These are phyloP conservation scores for Clostera curtula DNA, from an alignment of 2,888 invertebrate species.

Conservation along the genomic window DNA sequence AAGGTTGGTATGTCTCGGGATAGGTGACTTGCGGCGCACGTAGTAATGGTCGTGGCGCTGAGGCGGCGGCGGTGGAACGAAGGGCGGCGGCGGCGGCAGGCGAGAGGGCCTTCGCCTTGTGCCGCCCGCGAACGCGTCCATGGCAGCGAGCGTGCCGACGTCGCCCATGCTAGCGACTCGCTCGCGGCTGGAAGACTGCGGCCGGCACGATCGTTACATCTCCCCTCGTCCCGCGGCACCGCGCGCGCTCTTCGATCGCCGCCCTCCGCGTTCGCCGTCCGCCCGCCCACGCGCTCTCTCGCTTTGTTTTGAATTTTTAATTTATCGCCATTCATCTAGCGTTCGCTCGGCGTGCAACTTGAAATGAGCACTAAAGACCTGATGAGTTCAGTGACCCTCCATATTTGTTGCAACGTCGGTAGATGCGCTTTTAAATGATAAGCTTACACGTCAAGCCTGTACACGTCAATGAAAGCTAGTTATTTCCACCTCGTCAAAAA, in stretches of 20 bases:
- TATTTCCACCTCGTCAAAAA: too few species aligned
- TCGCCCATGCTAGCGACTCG: constrained; percentile 70
- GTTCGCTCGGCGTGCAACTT: constrained; percentile 39
- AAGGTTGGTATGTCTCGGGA: constrained; percentile 60
- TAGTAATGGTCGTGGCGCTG: constrained; percentile 67
- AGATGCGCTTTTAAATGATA: too few species aligned
- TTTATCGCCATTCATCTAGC: constrained; percentile 66
- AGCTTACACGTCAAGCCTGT: too few species aligned
- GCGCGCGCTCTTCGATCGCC: constrained; percentile 70
- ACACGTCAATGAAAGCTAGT: too few species aligned
- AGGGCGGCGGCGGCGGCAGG: constrained; percentile 67
- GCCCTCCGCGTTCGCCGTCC: constrained; percentile 56
- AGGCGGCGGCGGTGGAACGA: constrained; percentile 66
- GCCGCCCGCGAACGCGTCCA: constrained; percentile 73
- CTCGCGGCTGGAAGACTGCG: constrained; percentile 71
- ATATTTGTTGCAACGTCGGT: too few species aligned
- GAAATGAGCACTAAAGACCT: constrained; percentile 36
- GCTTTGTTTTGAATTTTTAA: constrained; percentile 73
- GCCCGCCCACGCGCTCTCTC: constrained; percentile 58
- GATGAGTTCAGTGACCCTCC: constrained; percentile 33
- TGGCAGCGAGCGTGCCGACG: constrained; percentile 72
- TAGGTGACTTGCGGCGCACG: constrained; percentile 69
- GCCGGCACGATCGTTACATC: constrained; percentile 54
- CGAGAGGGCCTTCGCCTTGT: constrained; percentile 64
- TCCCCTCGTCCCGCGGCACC: constrained; percentile 47